A percentile compares a stretch with the other conserved stretches of the same genome.
Evolutionary conservation across 2,888 invertebrate species (phyloP).

Genomic region (Acheta domesticus): DNA sequence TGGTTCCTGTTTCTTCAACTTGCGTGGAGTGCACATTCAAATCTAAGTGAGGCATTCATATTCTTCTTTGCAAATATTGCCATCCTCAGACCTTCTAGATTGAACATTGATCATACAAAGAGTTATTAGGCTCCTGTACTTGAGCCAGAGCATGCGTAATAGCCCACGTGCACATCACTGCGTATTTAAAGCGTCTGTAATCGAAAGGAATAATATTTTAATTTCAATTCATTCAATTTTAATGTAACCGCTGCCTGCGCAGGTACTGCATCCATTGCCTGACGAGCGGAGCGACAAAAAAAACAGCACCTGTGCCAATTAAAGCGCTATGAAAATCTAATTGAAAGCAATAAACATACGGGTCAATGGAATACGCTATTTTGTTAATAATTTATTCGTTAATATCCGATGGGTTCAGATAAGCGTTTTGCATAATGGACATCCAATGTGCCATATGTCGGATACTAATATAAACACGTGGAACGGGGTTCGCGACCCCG

Average conservation of each 20-base stretch:
- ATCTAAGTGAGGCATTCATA: too few species aligned
- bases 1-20: too few species aligned
- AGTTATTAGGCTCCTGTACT: too few species aligned
- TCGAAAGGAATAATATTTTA: background rate
- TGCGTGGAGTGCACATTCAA: too few species aligned
- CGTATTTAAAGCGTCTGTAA: background rate
- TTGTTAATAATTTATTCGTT: conserved; percentile 18
- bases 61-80: too few species aligned
- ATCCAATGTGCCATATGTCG: background rate
- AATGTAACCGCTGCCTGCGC: background rate
- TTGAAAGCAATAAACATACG: conserved; percentile 9
- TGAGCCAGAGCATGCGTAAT: too few species aligned
- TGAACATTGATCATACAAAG: too few species aligned
- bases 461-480: background rate
- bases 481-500: background rate
- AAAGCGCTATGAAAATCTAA: background rate
- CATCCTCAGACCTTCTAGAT: too few species aligned
- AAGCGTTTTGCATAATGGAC: conserved; percentile 18
- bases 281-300: background rate
- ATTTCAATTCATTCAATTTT: background rate
- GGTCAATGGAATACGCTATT: background rate
- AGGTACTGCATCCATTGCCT: background rate
- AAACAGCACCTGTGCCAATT: conserved; percentile 18
- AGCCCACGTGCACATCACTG: background rate
- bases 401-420: conserved; percentile 1